Percentiles rank a stretch among this genome's conserved stretches.
These are phyloP conservation scores for Numida meleagris DNA, from an alignment of 2,113 vertebrate species.

Conservation along the genomic window DNA sequence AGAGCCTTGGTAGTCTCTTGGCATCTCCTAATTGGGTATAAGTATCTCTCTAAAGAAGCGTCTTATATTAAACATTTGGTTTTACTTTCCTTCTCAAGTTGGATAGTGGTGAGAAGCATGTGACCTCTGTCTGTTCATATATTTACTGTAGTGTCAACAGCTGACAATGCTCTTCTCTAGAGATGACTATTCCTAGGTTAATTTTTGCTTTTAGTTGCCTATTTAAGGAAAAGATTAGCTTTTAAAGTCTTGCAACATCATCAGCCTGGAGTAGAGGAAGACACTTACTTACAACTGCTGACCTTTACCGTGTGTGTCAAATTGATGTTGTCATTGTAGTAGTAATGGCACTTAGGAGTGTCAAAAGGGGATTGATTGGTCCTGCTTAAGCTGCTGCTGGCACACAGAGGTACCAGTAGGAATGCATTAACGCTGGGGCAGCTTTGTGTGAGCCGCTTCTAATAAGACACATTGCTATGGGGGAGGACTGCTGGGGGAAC, in stretches of 20 bases:
- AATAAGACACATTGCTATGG: conserved; percentile 61
- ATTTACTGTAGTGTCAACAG: not conserved
- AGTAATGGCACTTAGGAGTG: conserved; percentile 53
- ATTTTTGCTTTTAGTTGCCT: not conserved
- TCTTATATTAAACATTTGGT: not conserved
- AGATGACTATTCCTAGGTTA: not conserved
- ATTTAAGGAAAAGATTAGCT: conserved; percentile 15
- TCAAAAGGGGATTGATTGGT: conserved; percentile 37
- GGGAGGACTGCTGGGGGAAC: conserved; percentile 61
- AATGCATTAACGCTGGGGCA: conserved; percentile 14
- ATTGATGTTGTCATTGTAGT: conserved; percentile 48
- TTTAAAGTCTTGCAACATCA: not conserved
- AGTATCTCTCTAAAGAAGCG: not conserved
- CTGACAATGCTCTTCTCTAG: not conserved
- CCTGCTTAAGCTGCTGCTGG: conserved; percentile 58
- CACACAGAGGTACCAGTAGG: conserved; percentile 3
- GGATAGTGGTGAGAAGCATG: not conserved
- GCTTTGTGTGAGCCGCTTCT: conserved; percentile 40
- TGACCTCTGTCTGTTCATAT: not conserved
- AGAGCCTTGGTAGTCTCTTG: not conserved
- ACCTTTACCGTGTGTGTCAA: conserved; percentile 28
- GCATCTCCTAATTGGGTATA: not conserved
- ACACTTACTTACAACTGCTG: not conserved
- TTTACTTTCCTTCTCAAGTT: not conserved
- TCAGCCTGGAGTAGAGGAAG: not conserved